A percentile compares a stretch with the other conserved stretches of the same genome.
Evolutionary conservation across 2,113 vertebrate species (phyloP).

Genomic region (Pleuronectes platessa): DNA sequence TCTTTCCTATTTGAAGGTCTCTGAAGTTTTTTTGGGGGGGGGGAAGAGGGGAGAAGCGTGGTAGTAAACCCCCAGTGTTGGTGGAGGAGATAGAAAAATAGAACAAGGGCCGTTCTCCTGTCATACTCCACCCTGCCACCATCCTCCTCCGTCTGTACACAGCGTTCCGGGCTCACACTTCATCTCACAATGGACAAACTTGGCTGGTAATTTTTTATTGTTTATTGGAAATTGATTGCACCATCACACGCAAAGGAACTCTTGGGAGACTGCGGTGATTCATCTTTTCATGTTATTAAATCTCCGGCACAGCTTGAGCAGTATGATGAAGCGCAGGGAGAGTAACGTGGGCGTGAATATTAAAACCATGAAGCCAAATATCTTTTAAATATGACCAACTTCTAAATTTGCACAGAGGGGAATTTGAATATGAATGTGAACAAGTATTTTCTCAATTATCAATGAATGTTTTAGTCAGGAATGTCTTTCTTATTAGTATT

Average conservation of each 20-base stretch:
- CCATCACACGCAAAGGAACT: conserved; percentile 29
- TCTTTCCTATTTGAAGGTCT: conserved; percentile 32
- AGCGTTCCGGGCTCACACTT: background rate
- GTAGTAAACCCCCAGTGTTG: conserved; percentile 42
- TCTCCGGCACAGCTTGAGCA: conserved; percentile 12
- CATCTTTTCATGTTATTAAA: conserved; percentile 29
- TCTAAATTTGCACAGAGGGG: background rate
- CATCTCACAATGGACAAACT: conserved; percentile 11
- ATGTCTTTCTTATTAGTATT: too few relatives aligned
- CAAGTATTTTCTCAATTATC: background rate
- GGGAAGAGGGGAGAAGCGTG: conserved; percentile 12
- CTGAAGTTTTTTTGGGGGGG: conserved; percentile 24
- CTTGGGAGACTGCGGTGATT: conserved; percentile 23
- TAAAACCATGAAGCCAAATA: background rate
- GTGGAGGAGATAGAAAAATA: conserved; percentile 14
- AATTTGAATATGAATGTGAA: background rate
- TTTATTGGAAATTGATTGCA: conserved; percentile 58
- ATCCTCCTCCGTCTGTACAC: conserved; percentile 24
- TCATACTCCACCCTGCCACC: background rate
- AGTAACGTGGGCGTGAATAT: background rate
- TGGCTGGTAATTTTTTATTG: conserved; percentile 15
- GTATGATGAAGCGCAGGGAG: background rate
- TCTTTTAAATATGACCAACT: background rate
- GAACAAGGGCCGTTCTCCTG: conserved; percentile 13
- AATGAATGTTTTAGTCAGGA: background rate